A percentile compares a stretch with the other conserved stretches of the same genome.
phyloP scores from a whole-genome alignment of 2,888 invertebrate genomes.

The Eretmocerus hayati region DNA sequence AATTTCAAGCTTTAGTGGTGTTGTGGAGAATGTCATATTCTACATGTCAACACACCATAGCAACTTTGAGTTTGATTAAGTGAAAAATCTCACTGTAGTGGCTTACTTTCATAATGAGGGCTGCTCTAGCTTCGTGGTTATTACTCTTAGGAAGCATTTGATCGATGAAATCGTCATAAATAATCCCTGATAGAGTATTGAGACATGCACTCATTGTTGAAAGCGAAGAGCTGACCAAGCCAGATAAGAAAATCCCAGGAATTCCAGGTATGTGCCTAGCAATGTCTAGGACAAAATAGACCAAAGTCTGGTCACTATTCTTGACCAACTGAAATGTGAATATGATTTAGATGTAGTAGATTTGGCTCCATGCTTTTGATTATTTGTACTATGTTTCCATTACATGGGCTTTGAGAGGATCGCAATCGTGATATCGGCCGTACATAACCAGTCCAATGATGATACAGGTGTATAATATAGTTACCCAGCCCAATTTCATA shows the following conservation, averaged over 20 bases:
- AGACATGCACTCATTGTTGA: slow-evolving; percentile 59
- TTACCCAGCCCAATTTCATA: slow-evolving; percentile 49
- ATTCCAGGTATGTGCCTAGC: slow-evolving; percentile 62
- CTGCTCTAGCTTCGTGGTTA: slow-evolving; percentile 50
- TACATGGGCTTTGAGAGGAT: slow-evolving; percentile 54
- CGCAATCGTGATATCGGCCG: slow-evolving; percentile 51
- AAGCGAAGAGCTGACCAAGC: slow-evolving; percentile 67
- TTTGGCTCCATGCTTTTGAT: not conserved
- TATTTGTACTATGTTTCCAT: not conserved
- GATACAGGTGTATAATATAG: slow-evolving; percentile 53
- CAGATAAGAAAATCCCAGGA: slow-evolving; percentile 68
- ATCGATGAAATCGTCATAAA: slow-evolving; percentile 61
- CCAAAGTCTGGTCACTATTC: slow-evolving; percentile 55
- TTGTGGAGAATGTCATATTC: too few species aligned
- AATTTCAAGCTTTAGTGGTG: too few species aligned
- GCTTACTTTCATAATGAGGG: slow-evolving; percentile 53
- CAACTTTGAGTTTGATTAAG: too few species aligned
- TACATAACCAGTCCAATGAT: slow-evolving; percentile 51
- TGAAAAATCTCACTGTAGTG: too few species aligned
- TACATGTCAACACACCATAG: too few species aligned
- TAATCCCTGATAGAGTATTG: slow-evolving; percentile 57
- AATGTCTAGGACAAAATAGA: slow-evolving; percentile 65
- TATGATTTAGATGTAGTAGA: not conserved
- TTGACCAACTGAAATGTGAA: slow-evolving; percentile 30
- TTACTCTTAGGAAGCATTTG: slow-evolving; percentile 50